phyloP scores from a whole-genome alignment of 2,113 vertebrate genomes.

The Toxostoma redivivum region DNA sequence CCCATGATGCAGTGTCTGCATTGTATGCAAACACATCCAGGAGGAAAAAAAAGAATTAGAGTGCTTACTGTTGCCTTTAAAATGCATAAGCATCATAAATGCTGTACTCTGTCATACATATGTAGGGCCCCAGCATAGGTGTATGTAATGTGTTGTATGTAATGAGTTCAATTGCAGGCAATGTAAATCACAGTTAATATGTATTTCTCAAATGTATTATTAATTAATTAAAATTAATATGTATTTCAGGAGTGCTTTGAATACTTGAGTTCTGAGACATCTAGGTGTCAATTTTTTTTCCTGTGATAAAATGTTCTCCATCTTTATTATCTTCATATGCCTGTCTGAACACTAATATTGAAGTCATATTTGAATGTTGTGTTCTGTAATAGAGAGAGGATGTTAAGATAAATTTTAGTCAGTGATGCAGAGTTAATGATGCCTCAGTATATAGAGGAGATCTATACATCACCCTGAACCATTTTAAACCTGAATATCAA shows the following conservation, averaged over 20 bases:
- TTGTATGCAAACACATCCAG: neutral
- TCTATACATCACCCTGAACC: neutral
- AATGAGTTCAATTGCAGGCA: neutral
- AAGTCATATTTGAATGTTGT: neutral
- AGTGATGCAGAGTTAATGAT: neutral
- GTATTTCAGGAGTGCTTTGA: neutral
- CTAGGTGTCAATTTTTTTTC: neutral
- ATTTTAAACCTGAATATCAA: neutral
- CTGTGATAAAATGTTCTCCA: neutral
- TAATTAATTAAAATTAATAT: neutral
- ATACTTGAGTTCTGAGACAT: neutral
- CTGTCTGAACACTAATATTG: neutral
- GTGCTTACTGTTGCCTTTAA: neutral
- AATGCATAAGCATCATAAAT: neutral
- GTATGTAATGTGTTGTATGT: too few relatives aligned
- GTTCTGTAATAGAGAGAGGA: neutral
- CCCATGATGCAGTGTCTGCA: neutral
- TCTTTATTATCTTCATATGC: neutral
- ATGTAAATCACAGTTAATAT: neutral
- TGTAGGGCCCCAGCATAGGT: neutral
- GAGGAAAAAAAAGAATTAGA: neutral
- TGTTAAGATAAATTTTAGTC: neutral
- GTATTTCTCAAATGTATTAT: neutral
- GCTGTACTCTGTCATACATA: rapidly evolving
- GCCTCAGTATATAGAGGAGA: neutral